These are phyloP conservation scores for Lacerta agilis DNA, from an alignment of 2,797 vertebrate genomes.

Conservation along the genomic window DNA sequence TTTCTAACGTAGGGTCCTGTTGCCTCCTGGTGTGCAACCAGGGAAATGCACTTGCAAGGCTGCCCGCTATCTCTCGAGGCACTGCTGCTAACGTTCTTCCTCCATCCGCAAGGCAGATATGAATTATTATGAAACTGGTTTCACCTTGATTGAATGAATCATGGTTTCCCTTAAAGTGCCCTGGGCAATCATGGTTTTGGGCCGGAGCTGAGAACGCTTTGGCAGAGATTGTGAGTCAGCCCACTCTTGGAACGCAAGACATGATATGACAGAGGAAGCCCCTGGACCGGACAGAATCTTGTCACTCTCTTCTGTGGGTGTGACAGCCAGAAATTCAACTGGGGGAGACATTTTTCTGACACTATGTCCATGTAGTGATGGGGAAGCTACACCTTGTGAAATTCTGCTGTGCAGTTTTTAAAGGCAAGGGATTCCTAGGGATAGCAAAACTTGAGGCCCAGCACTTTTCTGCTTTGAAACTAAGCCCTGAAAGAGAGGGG, in stretches of 20 bases:
- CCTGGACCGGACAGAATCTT: too few relatives aligned
- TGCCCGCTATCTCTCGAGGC: rapidly evolving
- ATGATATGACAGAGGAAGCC: background rate
- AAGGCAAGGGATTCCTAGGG: background rate
- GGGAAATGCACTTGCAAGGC: background rate
- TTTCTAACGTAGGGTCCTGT: background rate
- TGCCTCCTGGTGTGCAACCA: background rate
- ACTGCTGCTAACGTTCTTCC: background rate
- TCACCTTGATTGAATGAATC: background rate
- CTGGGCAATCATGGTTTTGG: background rate
- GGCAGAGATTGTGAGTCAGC: background rate
- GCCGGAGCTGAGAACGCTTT: background rate
- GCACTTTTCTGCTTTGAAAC: background rate
- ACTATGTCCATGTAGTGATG: too few relatives aligned
- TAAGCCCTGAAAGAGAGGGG: background rate
- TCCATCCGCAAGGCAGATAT: background rate
- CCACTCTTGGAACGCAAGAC: background rate
- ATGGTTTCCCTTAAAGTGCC: background rate
- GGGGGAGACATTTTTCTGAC: background rate
- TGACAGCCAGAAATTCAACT: background rate
- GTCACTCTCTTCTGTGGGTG: background rate
- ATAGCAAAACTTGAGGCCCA: too few relatives aligned
- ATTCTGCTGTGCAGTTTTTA: background rate
- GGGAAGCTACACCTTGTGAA: too few relatives aligned
- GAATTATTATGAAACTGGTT: background rate